Evolutionary conservation across 2,113 vertebrate species (phyloP).

Genomic region (Puffinus mauretanicus): DNA sequence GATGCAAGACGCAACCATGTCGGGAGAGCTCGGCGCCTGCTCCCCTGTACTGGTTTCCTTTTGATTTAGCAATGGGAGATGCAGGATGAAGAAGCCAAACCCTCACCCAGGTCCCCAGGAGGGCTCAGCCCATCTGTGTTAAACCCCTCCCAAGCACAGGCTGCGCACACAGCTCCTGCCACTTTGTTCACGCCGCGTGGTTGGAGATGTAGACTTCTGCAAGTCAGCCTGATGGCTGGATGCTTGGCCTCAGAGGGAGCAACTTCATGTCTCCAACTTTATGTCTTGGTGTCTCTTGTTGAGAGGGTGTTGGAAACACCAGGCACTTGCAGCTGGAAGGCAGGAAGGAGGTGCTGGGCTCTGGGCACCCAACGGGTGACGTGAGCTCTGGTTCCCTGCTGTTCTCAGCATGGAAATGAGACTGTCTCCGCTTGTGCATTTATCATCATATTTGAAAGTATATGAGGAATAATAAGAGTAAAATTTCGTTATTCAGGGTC

Average conservation of each 20-base stretch:
- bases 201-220: background rate
- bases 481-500: background rate
- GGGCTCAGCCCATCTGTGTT: background rate
- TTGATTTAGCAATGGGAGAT: background rate
- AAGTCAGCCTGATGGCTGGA: background rate
- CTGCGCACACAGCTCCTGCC: background rate
- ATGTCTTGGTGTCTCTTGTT: background rate
- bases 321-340: background rate
- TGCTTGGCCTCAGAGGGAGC: background rate
- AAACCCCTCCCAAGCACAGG: background rate
- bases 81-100: background rate
- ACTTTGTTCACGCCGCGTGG: rapidly evolving
- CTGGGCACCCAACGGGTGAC: background rate
- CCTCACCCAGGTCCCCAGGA: background rate
- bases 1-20: background rate
- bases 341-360: background rate
- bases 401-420: background rate
- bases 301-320: background rate
- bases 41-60: background rate
- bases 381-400: background rate
- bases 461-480: background rate
- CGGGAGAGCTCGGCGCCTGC: rapidly evolving
- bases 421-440: background rate
- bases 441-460: background rate
- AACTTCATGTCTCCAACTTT: background rate